Percentiles rank a stretch among this genome's conserved stretches.
phyloP scores from a whole-genome alignment of 1,140 invertebrate species.

The Plectrocnemia conspersa region DNA sequence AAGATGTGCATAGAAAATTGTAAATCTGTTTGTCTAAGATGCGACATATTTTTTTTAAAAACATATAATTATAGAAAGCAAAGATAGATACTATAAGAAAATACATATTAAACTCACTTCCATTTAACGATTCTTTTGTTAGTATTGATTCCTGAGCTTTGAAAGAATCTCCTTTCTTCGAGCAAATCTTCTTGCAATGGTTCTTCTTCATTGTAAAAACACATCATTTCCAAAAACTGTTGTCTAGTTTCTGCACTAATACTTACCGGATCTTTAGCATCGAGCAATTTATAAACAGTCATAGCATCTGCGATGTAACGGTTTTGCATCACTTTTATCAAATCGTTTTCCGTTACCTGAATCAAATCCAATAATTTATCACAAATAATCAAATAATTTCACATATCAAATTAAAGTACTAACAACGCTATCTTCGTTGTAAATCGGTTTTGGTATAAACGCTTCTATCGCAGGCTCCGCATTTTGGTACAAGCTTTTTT shows the following conservation, averaged over 20 bases:
- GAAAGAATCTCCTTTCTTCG: conserved; percentile 74
- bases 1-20: no score
- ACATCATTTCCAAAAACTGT: conserved; percentile 73
- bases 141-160: conserved; percentile 43
- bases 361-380: not conserved
- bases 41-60: no score
- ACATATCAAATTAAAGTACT: conserved; percentile 24
- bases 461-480: conserved; percentile 58
- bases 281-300: conserved; percentile 67
- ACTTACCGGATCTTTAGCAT: conserved; percentile 54
- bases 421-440: conserved; percentile 64
- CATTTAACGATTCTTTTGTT: conserved; percentile 63
- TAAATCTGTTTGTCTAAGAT: no score
- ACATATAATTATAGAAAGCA: not conserved
- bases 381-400: not conserved
- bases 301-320: conserved; percentile 64
- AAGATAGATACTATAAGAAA: not conserved
- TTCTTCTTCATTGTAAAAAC: conserved; percentile 74
- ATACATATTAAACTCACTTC: conserved; percentile 58
- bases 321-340: conserved; percentile 61
- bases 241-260: conserved; percentile 61
- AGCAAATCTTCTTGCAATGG: conserved; percentile 60
- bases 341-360: conserved; percentile 58
- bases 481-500: conserved; percentile 49
- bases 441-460: conserved; percentile 65